Percentiles rank a stretch among this genome's conserved stretches.
phyloP scores from a whole-genome alignment of 2,888 invertebrate genomes.

The Xestia rhomboidea region DNA sequence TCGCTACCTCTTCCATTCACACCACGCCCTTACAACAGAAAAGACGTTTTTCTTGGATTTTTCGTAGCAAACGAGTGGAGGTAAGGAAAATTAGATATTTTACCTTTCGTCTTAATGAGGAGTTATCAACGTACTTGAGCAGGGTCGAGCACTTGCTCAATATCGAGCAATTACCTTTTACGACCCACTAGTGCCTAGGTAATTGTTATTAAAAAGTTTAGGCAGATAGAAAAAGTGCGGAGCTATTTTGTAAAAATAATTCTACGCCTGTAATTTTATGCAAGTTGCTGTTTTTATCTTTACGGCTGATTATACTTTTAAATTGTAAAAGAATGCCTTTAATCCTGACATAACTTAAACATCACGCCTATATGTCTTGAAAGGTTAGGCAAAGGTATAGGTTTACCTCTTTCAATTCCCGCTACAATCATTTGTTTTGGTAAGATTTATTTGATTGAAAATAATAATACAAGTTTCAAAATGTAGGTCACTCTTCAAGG shows the following conservation, averaged over 20 bases:
- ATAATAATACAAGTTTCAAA: not conserved
- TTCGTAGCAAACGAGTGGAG: slow-evolving; percentile 79
- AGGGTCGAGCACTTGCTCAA: slow-evolving; percentile 73
- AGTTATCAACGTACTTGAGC: slow-evolving; percentile 77
- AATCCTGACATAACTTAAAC: not conserved
- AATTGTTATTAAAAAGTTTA: slow-evolving; percentile 67
- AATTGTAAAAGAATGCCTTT: not conserved
- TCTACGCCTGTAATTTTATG: slow-evolving; percentile 27
- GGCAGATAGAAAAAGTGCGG: slow-evolving; percentile 31
- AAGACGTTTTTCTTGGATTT: slow-evolving; percentile 81
- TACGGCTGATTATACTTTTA: slow-evolving; percentile 17
- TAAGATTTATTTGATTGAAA: not conserved
- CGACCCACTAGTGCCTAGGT: slow-evolving; percentile 65
- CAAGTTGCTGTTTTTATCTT: slow-evolving; percentile 33
- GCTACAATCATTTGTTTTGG: not conserved
- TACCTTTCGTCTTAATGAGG: slow-evolving; percentile 80
- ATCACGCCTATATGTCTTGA: not conserved
- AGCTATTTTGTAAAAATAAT: slow-evolving; percentile 38
- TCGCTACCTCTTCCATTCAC: slow-evolving; percentile 41
- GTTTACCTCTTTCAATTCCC: not conserved
- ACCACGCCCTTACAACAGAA: slow-evolving; percentile 70
- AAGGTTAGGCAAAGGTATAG: not conserved
- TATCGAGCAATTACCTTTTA: slow-evolving; percentile 80
- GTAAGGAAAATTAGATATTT: slow-evolving; percentile 85
- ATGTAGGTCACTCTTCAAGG: not conserved